These are phyloP conservation scores for Potamilus streckersoni DNA, from an alignment of 1,140 invertebrate species.

Conservation along the genomic window DNA sequence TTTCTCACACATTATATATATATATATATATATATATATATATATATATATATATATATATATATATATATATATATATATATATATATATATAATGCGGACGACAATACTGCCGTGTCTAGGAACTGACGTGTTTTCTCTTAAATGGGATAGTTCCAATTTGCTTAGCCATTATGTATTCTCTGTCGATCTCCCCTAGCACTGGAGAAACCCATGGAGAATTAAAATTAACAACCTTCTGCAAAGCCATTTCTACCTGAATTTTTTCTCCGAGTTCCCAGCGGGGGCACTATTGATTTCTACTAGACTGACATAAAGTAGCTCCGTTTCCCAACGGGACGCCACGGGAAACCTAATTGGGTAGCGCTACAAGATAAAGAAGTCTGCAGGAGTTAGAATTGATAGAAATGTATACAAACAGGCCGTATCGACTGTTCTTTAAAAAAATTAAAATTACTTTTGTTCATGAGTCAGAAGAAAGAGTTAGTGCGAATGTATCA, in stretches of 20 bases:
- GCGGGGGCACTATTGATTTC: constrained; percentile 21
- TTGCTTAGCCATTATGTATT: constrained; percentile 23
- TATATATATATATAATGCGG: too few relatives aligned
- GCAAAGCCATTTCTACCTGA: constrained; percentile 19
- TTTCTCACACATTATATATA: too few relatives aligned
- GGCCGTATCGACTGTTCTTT: too few relatives aligned
- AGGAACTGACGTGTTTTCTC: constrained; percentile 5
- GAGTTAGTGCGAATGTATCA: too few relatives aligned
- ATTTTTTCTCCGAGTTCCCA: constrained; percentile 19
- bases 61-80: too few relatives aligned
- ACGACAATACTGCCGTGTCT: too few relatives aligned
- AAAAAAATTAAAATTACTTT: too few relatives aligned
- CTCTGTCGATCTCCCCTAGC: constrained; percentile 19
- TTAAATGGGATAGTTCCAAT: constrained; percentile 32
- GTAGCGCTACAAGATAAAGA: constrained; percentile 16
- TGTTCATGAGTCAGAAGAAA: too few relatives aligned
- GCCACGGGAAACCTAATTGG: constrained; percentile 28
- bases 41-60: too few relatives aligned
- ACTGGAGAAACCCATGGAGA: constrained; percentile 15
- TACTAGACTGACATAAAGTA: constrained; percentile 14
- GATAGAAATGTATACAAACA: not conserved
- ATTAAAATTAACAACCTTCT: constrained; percentile 21
- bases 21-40: too few relatives aligned
- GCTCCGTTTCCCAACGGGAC: constrained; percentile 18
- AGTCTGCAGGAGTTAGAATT: constrained; percentile 6